phyloP scores from a whole-genome alignment of 2,113 vertebrate species.

The chimpanzee (Pan troglodytes) region NHGRI_mPanTro3-v2.1_pri NC_072415.2:50050501-50051000 shows the following conservation, averaged over 20 bases:
- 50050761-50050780: neutral
- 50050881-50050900: neutral
- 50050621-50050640: neutral
- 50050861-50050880: neutral
- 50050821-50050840: neutral
- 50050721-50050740: neutral
- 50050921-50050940: neutral
- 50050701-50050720: neutral
- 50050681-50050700: neutral
- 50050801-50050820: neutral
- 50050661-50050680: neutral
- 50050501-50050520: neutral
- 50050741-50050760: neutral
- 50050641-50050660: neutral
- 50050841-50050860: neutral
- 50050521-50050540: neutral
- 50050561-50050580: accelerated
- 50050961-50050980: neutral
- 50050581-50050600: neutral
- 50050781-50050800: neutral
- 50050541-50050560: neutral
- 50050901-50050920: neutral
- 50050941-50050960: neutral
- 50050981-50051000: neutral
- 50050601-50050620: accelerated